These are phyloP conservation scores for Pristionchus pacificus DNA, from an alignment of 1,140 invertebrate species.

Conservation along the genomic window DNA sequence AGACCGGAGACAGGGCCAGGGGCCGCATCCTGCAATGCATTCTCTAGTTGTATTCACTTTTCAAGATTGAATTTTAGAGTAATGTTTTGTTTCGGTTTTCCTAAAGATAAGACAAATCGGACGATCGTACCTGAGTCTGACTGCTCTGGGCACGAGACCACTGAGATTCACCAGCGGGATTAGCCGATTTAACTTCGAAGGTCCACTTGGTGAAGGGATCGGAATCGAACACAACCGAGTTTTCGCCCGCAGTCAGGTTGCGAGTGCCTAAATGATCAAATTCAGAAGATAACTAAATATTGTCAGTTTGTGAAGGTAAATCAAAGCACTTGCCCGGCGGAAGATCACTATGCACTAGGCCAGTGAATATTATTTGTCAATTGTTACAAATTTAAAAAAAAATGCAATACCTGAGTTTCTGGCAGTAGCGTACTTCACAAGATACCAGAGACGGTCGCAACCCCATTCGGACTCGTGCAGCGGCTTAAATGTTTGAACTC, in stretches of 20 bases:
- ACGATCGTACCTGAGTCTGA: conserved; percentile 44
- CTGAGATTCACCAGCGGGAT: conserved; percentile 51
- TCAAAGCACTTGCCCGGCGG: too few species aligned
- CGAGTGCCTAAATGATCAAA: too few species aligned
- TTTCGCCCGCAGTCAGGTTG: conserved; percentile 51
- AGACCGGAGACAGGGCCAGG: conserved; percentile 52
- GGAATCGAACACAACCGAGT: conserved; percentile 48
- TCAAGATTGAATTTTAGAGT: too few species aligned
- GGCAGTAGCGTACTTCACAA: conserved; percentile 55
- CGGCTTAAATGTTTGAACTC: conserved; percentile 37
- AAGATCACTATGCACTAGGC: too few species aligned
- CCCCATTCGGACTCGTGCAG: conserved; percentile 54
- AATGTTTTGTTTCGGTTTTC: too few species aligned
- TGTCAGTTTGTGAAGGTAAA: too few species aligned
- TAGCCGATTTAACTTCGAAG: conserved; percentile 56
- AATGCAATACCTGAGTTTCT: conserved; percentile 53
- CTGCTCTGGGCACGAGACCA: conserved; percentile 44
- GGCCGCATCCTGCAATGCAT: conserved; percentile 22
- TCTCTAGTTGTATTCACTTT: too few species aligned
- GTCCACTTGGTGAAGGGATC: conserved; percentile 55
- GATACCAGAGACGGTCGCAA: conserved; percentile 54
- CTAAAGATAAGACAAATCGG: too few species aligned
- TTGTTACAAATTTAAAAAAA: too few species aligned
- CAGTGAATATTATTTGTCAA: too few species aligned
- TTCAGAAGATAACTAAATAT: too few species aligned